A percentile compares a stretch with the other conserved stretches of the same genome.
Conservation (phyloP, 2,113 vertebrate genomes). For the Excalfactoria chinensis region DNA sequence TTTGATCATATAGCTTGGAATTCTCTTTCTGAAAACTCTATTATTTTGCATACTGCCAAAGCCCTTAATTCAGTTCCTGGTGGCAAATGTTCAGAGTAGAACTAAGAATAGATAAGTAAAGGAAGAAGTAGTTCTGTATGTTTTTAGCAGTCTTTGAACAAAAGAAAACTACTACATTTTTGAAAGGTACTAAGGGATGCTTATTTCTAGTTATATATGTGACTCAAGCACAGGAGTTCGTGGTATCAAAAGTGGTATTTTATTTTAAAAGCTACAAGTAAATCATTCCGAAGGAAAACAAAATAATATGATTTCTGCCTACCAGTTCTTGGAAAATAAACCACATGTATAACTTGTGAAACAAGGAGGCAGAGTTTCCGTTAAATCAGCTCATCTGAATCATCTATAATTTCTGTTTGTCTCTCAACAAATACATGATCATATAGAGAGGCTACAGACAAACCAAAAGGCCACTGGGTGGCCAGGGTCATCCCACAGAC, state of each 20-base stretch:
- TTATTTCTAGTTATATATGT: not conserved
- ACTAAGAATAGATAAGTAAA: not conserved
- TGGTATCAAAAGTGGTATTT: not conserved
- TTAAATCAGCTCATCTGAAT: not conserved
- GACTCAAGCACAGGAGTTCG: not conserved
- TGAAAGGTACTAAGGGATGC: not conserved
- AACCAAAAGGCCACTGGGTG: fast-evolving
- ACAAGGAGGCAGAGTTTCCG: not conserved
- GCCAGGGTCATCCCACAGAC: not conserved
- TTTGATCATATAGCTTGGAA: not conserved
- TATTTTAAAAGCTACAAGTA: not conserved
- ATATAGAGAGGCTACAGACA: not conserved
- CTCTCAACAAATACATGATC: not conserved
- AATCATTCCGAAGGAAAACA: slow-evolving; percentile 27
- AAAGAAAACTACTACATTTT: not conserved
- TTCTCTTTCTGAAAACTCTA: not conserved
- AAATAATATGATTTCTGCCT: not conserved
- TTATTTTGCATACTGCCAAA: not conserved
- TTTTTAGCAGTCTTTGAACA: not conserved
- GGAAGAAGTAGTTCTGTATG: not conserved
- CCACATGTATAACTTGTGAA: not conserved
- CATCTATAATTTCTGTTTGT: not conserved
- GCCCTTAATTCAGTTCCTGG: not conserved
- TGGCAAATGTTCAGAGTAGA: not conserved
- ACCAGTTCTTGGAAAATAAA: slow-evolving; percentile 35